Percentiles rank a stretch among this genome's conserved stretches.
Conservation (phyloP, 2,888 invertebrate species). For the Drosophila nr. perissopoda region DNA sequence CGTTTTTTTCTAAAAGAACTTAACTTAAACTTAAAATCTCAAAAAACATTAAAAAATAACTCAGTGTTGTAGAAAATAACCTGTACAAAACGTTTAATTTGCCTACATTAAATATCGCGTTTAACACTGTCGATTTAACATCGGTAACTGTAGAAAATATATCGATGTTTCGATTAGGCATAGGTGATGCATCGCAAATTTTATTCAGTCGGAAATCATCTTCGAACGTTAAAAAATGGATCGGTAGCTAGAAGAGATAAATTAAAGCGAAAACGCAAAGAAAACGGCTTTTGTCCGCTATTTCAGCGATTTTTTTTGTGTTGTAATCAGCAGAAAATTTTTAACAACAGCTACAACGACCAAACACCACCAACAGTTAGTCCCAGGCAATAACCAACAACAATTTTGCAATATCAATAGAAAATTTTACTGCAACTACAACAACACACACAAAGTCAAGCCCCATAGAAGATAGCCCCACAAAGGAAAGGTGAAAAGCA, state of each 20-base stretch:
- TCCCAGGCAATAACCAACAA: constrained; percentile 63
- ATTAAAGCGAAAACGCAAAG: constrained; percentile 84
- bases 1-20: background rate
- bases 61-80: background rate
- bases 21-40: no score
- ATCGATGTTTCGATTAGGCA: constrained; percentile 20
- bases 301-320: constrained; percentile 87
- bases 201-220: constrained; percentile 83
- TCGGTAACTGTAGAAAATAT: background rate
- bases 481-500: constrained; percentile 65
- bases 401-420: constrained; percentile 59
- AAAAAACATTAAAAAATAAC: no score
- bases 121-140: background rate
- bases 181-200: constrained; percentile 30
- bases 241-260: constrained; percentile 84
- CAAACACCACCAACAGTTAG: constrained; percentile 66
- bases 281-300: constrained; percentile 86
- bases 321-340: constrained; percentile 77
- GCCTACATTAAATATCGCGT: background rate
- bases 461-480: constrained; percentile 34
- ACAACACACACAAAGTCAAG: constrained; percentile 38
- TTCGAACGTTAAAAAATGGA: constrained; percentile 84
- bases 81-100: background rate
- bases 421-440: constrained; percentile 53
- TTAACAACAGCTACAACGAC: constrained; percentile 71